Percentiles rank a stretch among this genome's conserved stretches.
These are phyloP conservation scores for Leptobrachium ailaonicum DNA, from an alignment of 2,113 vertebrate species.

Conservation along the genomic window DNA sequence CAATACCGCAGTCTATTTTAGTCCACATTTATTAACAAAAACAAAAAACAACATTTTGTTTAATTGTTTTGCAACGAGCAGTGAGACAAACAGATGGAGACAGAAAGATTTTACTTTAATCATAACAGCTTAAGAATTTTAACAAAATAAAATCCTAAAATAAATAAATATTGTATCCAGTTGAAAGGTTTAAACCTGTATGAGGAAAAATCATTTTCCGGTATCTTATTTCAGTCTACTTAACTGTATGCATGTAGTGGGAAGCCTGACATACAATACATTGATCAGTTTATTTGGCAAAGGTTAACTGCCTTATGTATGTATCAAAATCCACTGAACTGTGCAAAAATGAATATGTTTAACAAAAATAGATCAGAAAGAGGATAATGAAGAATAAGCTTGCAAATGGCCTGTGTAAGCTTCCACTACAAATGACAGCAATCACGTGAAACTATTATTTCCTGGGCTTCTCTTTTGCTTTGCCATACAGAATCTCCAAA, in stretches of 20 bases:
- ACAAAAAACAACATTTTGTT: too few relatives aligned
- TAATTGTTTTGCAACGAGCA: too few relatives aligned
- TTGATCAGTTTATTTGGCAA: background rate
- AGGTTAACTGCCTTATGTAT: background rate
- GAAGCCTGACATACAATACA: background rate
- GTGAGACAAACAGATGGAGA: too few relatives aligned
- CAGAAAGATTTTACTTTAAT: too few relatives aligned
- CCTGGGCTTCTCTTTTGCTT: too few relatives aligned
- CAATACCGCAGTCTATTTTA: too few relatives aligned
- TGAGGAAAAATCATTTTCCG: background rate
- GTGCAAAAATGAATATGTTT: constrained; percentile 12
- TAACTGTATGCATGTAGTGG: background rate
- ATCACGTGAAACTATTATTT: too few relatives aligned
- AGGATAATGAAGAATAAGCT: constrained; percentile 26
- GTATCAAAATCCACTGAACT: background rate
- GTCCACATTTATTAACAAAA: too few relatives aligned
- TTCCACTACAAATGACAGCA: background rate
- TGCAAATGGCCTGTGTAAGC: background rate
- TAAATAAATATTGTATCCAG: background rate
- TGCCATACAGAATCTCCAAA: too few relatives aligned
- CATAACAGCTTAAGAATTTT: too few relatives aligned
- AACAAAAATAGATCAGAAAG: constrained; percentile 18
- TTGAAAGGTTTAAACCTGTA: background rate
- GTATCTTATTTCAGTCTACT: constrained; percentile 1
- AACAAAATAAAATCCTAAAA: too few relatives aligned